A percentile compares a stretch with the other conserved stretches of the same genome.
Evolutionary conservation across 2,113 vertebrate genomes (phyloP).

Genomic region (Bubo bubo): DNA sequence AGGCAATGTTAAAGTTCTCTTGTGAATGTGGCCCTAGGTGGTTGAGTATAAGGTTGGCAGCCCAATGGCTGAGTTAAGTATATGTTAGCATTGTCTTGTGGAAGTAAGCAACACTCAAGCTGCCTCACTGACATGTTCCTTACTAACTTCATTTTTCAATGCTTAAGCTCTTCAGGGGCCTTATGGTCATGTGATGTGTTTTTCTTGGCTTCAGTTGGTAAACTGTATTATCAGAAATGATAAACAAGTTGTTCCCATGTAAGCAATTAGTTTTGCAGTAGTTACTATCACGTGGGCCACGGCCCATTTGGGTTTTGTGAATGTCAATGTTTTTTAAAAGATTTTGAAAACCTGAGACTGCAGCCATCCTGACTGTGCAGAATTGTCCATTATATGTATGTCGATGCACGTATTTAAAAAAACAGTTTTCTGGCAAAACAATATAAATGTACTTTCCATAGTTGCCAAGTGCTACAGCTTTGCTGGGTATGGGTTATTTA

Average conservation of each 20-base stretch:
- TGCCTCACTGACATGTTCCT: background rate
- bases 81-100: background rate
- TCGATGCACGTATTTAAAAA: background rate
- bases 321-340: background rate
- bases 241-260: background rate
- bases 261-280: background rate
- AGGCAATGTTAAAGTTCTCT: background rate
- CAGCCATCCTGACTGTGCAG: background rate
- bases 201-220: background rate
- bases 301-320: background rate
- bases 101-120: background rate
- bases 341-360: background rate
- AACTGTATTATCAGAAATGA: background rate
- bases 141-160: background rate
- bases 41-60: background rate
- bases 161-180: background rate
- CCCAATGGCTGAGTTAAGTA: fast-evolving
- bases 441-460: background rate
- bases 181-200: background rate
- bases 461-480: background rate
- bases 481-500: background rate
- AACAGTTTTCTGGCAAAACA: background rate
- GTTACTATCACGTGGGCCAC: background rate
- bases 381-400: background rate
- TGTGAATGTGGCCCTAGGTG: background rate